Percentiles rank a stretch among this genome's conserved stretches.
Evolutionary conservation across 2,888 invertebrate genomes (phyloP).

Genomic region (Caenorhabditis sp.): DNA sequence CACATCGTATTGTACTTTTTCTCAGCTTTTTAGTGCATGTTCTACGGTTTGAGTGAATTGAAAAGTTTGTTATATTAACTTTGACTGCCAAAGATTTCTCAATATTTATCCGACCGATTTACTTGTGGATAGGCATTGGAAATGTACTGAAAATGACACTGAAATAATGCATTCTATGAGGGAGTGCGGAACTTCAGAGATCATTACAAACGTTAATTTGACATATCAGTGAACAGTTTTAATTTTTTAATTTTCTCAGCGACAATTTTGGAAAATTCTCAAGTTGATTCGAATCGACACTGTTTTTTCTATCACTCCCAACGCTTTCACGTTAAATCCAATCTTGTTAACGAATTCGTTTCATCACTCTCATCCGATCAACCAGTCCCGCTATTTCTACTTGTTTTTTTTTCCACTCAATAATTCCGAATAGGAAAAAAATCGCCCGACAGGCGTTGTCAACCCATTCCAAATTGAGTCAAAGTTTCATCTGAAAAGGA

Average conservation of each 20-base stretch:
- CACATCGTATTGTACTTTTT: conserved; percentile 15
- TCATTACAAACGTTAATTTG: too few species aligned
- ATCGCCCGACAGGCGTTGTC: background rate
- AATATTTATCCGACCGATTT: too few species aligned
- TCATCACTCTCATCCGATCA: conserved; percentile 5
- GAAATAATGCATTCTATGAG: too few species aligned
- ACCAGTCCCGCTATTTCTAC: conserved; percentile 28
- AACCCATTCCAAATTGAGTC: conserved; percentile 1
- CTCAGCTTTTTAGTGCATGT: background rate
- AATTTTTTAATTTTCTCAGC: too few species aligned
- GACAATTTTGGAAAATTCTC: too few species aligned
- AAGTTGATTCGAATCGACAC: too few species aligned
- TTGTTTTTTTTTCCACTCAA: conserved; percentile 7
- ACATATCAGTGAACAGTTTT: too few species aligned
- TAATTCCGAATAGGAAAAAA: conserved; percentile 7
- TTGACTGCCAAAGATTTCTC: too few species aligned
- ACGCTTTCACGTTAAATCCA: too few species aligned
- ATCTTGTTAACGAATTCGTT: background rate
- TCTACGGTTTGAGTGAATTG: background rate
- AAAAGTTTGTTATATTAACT: background rate
- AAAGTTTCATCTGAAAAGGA: conserved; percentile 51
- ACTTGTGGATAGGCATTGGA: too few species aligned
- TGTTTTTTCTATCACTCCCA: background rate
- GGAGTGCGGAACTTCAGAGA: too few species aligned
- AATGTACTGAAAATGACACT: too few species aligned